Evolutionary conservation across 2,113 vertebrate genomes (phyloP).

Genomic region (Rhinogobius similis): DNA sequence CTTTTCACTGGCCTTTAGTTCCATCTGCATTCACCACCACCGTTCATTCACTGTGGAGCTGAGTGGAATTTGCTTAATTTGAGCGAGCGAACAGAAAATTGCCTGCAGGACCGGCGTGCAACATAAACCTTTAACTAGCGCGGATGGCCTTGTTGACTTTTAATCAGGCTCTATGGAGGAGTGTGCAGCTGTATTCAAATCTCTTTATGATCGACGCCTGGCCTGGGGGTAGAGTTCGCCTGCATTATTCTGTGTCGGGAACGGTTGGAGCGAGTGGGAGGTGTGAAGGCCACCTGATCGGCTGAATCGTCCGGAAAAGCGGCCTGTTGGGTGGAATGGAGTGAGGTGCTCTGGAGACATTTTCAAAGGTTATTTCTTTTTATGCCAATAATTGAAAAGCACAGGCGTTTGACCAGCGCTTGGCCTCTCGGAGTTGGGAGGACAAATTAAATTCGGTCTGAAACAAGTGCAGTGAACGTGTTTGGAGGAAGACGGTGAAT

Average conservation of each 20-base stretch:
- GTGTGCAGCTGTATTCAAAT: background rate
- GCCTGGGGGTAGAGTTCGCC: background rate
- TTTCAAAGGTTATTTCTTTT: constrained; percentile 38
- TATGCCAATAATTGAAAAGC: constrained; percentile 13
- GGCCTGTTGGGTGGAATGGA: background rate
- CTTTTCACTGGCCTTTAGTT: background rate
- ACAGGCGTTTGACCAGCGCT: constrained; percentile 22
- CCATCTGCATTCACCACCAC: background rate
- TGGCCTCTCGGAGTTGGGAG: constrained; percentile 29
- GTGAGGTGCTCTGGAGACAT: constrained; percentile 11
- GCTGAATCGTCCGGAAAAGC: constrained; percentile 2
- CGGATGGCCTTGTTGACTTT: constrained; percentile 10
- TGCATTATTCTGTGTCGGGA: background rate
- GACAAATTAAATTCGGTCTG: constrained; percentile 12
- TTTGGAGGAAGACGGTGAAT: background rate
- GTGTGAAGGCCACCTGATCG: constrained; percentile 17
- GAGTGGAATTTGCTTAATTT: background rate
- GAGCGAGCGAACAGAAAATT: constrained; percentile 3
- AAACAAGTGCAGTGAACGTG: background rate
- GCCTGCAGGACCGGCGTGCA: background rate
- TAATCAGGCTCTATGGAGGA: constrained; percentile 3
- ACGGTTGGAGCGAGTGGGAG: background rate
- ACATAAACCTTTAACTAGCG: background rate
- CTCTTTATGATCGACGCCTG: constrained; percentile 2
- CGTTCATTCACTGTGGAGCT: background rate